Percentiles rank a stretch among this genome's conserved stretches.
phyloP scores from a whole-genome alignment of 2,888 invertebrate genomes.

The Synergus japonicus region DNA sequence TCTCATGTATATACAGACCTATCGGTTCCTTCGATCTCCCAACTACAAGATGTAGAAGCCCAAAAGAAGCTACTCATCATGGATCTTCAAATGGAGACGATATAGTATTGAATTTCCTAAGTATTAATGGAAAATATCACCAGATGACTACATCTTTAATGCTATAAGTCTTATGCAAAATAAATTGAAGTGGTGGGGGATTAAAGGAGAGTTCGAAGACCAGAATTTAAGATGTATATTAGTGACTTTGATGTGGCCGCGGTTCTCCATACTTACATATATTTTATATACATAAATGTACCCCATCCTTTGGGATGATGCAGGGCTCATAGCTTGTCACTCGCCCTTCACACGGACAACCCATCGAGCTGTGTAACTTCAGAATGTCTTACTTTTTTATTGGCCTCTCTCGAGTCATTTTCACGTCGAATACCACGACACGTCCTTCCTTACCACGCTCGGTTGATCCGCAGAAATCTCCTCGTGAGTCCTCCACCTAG shows the following conservation, averaged over 20 bases:
- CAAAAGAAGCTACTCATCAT: slow-evolving; percentile 56
- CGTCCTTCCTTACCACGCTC: slow-evolving; percentile 37
- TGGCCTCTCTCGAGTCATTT: slow-evolving; percentile 51
- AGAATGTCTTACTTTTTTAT: slow-evolving; percentile 60
- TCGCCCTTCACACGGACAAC: slow-evolving; percentile 66
- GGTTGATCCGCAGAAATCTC: slow-evolving; percentile 36
- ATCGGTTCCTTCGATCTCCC: slow-evolving; percentile 47
- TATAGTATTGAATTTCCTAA: background rate
- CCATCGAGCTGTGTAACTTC: slow-evolving; percentile 70
- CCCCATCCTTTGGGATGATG: slow-evolving; percentile 56
- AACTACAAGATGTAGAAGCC: slow-evolving; percentile 40
- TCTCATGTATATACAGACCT: slow-evolving; percentile 52
- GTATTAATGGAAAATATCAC: background rate
- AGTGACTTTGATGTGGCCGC: slow-evolving; percentile 58
- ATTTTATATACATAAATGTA: slow-evolving; percentile 48
- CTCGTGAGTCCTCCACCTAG: slow-evolving; percentile 46
- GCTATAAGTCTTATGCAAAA: background rate
- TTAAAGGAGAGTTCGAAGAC: background rate
- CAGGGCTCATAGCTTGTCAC: slow-evolving; percentile 74
- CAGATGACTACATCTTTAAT: too few relatives aligned
- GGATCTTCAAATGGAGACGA: slow-evolving; percentile 1
- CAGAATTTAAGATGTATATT: background rate
- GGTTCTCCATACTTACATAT: slow-evolving; percentile 41
- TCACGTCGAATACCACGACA: slow-evolving; percentile 46
- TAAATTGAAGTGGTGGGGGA: background rate